Percentiles rank a stretch among this genome's conserved stretches.
phyloP scores from a whole-genome alignment of 1,140 invertebrate species.

The Pseudoatta argentina region DNA sequence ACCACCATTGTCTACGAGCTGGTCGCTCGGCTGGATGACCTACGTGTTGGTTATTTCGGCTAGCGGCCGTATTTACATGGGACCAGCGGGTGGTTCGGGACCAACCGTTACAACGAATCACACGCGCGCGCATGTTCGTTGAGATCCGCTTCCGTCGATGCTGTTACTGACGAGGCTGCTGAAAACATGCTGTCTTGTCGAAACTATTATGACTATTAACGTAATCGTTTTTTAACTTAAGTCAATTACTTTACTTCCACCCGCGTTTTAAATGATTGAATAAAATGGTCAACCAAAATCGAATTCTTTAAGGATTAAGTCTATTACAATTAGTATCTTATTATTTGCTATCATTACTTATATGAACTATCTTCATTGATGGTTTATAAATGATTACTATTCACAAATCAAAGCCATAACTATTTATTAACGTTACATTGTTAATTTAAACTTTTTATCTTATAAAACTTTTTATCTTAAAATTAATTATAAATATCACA shows the following conservation, averaged over 20 bases:
- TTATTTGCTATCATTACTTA: not conserved
- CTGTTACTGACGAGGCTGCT: slow-evolving; percentile 49
- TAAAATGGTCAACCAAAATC: not conserved
- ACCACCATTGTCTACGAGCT: slow-evolving; percentile 66
- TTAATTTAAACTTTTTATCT: not conserved
- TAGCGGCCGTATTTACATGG: slow-evolving; percentile 76
- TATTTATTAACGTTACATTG: not conserved
- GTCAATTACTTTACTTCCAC: not conserved
- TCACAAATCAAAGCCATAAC: not conserved
- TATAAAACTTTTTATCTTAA: not conserved
- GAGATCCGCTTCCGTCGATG: slow-evolving; percentile 24
- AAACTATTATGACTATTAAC: slow-evolving; percentile 29
- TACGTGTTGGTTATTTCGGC: slow-evolving; percentile 67
- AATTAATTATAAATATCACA: not conserved
- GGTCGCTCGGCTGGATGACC: slow-evolving; percentile 66
- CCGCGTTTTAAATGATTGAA: not conserved
- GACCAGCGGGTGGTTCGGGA: slow-evolving; percentile 67
- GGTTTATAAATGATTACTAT: not conserved
- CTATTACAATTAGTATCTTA: not conserved
- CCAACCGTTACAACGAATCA: slow-evolving; percentile 37
- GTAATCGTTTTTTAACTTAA: not conserved
- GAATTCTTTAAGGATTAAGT: not conserved
- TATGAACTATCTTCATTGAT: not conserved
- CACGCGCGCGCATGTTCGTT: slow-evolving; percentile 9
- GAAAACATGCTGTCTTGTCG: slow-evolving; percentile 24